Evolutionary conservation across 2,888 invertebrate genomes (phyloP).

Genomic region (Pecten maximus): DNA sequence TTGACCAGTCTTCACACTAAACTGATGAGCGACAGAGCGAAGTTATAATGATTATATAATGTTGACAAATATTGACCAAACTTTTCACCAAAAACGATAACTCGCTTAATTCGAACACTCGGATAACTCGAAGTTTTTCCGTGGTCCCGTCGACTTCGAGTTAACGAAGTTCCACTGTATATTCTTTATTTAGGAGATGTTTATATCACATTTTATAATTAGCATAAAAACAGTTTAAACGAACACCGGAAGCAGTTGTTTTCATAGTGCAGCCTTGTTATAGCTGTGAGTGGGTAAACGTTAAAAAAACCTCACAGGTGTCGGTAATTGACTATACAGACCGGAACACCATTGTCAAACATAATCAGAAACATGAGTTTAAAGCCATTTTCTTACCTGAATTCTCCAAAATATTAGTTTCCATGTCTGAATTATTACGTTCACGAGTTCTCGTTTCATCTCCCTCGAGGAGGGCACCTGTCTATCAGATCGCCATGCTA

Average conservation of each 20-base stretch:
- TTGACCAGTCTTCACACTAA: no score
- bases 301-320: background rate
- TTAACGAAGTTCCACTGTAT: no score
- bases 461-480: constrained; percentile 13
- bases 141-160: no score
- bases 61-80: no score
- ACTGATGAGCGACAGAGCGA: no score
- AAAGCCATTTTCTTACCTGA: background rate
- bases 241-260: background rate
- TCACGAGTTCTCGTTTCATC: background rate
- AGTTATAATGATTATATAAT: no score
- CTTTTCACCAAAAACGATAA: no score
- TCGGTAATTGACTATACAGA: background rate
- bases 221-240: no score
- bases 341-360: background rate
- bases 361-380: background rate
- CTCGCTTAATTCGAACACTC: no score
- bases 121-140: no score
- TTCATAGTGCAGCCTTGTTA: background rate
- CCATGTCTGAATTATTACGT: background rate
- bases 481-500: background rate
- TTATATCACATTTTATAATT: no score
- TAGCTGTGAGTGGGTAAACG: background rate
- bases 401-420: background rate
- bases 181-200: no score